Conservation (phyloP, 2,888 invertebrate species). For the Syrphus vitripennis region DNA sequence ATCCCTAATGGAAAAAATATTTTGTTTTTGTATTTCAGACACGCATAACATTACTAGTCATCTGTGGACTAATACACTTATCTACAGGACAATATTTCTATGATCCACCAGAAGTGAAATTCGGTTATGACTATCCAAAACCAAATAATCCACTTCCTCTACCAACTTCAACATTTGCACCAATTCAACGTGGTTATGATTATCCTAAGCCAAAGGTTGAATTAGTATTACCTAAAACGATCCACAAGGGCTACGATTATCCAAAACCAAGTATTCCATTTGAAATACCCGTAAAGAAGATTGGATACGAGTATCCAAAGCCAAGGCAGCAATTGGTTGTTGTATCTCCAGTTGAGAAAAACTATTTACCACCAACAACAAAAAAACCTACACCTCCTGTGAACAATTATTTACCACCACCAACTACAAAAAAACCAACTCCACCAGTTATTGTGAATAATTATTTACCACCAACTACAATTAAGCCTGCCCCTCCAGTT, state of each 20-base stretch:
- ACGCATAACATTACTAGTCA: not conserved
- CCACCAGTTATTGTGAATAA: too few species aligned
- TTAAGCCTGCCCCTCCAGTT: too few species aligned
- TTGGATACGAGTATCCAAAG: not conserved
- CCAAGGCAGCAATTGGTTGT: not conserved
- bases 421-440: too few species aligned
- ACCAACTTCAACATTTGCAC: not conserved
- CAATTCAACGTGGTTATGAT: not conserved
- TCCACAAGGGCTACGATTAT: not conserved
- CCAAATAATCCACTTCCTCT: not conserved
- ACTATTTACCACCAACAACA: too few species aligned
- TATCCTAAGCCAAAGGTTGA: conserved; percentile 39
- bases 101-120: conserved; percentile 11
- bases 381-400: too few species aligned
- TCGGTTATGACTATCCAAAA: conserved; percentile 32
- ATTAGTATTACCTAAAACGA: not conserved
- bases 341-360: not conserved
- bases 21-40: conserved; percentile 30
- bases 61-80: not conserved
- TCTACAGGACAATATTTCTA: conserved; percentile 37
- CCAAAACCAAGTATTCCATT: not conserved
- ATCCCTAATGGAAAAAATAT: too few species aligned
- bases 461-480: too few species aligned
- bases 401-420: too few species aligned
- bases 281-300: not conserved